A percentile compares a stretch with the other conserved stretches of the same genome.
Conservation (phyloP, 2,113 vertebrate genomes). For the Proteles cristata region DNA sequence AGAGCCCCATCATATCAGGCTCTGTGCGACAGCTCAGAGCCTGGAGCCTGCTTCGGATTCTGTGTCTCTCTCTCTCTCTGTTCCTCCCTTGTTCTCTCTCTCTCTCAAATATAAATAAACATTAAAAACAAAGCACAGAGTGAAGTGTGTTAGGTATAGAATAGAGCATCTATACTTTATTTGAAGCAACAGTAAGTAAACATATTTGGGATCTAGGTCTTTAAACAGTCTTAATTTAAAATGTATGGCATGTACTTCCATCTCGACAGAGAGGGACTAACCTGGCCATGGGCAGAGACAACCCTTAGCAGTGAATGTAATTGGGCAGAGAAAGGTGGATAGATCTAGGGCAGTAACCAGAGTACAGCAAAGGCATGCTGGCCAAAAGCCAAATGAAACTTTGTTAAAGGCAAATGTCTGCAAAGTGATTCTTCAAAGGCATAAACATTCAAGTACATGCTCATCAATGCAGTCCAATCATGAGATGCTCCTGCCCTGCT, state of each 20-base stretch:
- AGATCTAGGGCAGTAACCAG: slow-evolving; percentile 42
- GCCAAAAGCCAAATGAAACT: slow-evolving; percentile 40
- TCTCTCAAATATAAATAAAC: too few species aligned
- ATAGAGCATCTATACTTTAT: background rate
- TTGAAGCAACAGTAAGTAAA: background rate
- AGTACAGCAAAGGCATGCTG: slow-evolving; percentile 35
- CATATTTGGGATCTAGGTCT: background rate
- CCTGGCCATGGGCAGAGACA: background rate
- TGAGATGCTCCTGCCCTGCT: background rate
- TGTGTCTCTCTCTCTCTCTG: too few species aligned
- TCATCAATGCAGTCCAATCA: background rate
- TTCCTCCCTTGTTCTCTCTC: too few species aligned
- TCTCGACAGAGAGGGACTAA: background rate
- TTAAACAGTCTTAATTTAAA: background rate
- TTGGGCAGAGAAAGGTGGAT: background rate
- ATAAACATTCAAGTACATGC: background rate
- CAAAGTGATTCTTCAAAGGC: slow-evolving; percentile 60
- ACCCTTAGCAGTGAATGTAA: background rate
- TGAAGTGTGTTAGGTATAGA: background rate
- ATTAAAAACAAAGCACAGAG: background rate
- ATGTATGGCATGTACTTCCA: background rate
- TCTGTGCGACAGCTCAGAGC: too few species aligned
- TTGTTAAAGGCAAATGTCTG: slow-evolving; percentile 66
- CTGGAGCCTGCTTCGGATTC: too few species aligned
- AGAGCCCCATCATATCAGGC: too few species aligned